Base-by-base conservation (phyloP, 2,888 invertebrate genomes). In the Epistrophe grossulariae region DNA sequence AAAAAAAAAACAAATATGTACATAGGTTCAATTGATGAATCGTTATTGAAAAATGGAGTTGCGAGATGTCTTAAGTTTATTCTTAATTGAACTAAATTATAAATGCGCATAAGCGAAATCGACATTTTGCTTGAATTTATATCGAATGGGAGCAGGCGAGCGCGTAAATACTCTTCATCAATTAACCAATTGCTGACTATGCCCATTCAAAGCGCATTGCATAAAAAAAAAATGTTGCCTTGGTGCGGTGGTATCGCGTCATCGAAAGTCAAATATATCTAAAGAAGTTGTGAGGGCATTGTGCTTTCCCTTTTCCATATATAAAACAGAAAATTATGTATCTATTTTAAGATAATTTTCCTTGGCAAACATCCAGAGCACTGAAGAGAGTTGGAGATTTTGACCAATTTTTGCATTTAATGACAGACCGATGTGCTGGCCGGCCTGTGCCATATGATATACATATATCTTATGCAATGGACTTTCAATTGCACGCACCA, bases 211-310 rank as follows among this genome's bases (percentile, higher is more conserved):
- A 87, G 74, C 71, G 85, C 79, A 82, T 55, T 87, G 74, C 82
- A 82, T 82, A 50, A 5, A 35, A 35, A 35, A 35, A 28, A 50
- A 48, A 50, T 60, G 59, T 55, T 62, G 57, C 57, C 43, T 84
- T 77, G 74, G 24, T 57, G 68, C 50, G 59, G 9, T 40, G 43
- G 50, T 68, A 62, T 57, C 52, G 74, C 68, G 52, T 82, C 85
- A 87, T 82, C 79, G 52, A 82, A 73, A 82, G 78, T 79, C 74
- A 70, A 79, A 79, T 79, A 76, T n/a, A n/a, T n/a, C 45, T 60
- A 66, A 82, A 66, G 79, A 82, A 82, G 82, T 72, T 66, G 79
- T 43, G 74, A 87, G 85, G 82, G 85, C 85, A 87, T 79, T 87
- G 85, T 82, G 85, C 85, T 71, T 71, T 70, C 74, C 64, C 71